Evolutionary conservation across 2,797 vertebrate species (phyloP), one percentile per base, ranked within the genome.

Genomic region (Amblyraja radiata): DNA sequence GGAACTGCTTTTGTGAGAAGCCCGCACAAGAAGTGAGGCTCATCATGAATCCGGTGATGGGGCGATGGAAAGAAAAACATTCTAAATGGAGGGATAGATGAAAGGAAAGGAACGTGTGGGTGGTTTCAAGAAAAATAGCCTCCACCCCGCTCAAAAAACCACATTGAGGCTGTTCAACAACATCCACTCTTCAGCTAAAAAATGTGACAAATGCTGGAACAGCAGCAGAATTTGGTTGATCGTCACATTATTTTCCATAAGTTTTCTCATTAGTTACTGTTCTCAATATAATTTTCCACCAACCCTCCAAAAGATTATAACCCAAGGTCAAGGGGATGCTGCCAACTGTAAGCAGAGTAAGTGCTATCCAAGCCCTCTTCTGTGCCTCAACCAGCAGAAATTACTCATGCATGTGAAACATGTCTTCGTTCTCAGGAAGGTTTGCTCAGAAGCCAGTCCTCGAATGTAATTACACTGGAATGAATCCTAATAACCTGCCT

Each of bases 121-220:
- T 91, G 71, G 90, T 88, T 88, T 88, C 32, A 32, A 23, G 61
- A 18, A 91, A 74, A 39, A 23, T 91, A 68, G 88, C 54, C 46
- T 9, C 11, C 88, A 90, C 18, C 58, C 68, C 1, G 6, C 28
- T 71, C 65, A 13, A 91, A 68, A 91, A 73, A 74, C 9, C 65
- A 61, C 16, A 68, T 88, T 36, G 63, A 13, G 7, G 54, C 14
- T 32, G 10, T 65, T 65, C 25, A 58, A 76, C 90, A 92, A 13
- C 36, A 5, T 13, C 8, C 25, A n/a, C 13, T 92, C 90, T 74
- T 74, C 68, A 54, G 13, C 46, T 76, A 46, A 46, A 3, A 71
- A 7, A 28, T 28, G 39, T 54, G 39, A 46, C 39, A 90, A 71
- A 16, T 73, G 18, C 32, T n/a, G 13, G 16, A 16, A 16, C 61